Evolutionary conservation across 1,140 invertebrate species (phyloP), one percentile per base, ranked within the genome.

Genomic region (Pogonomyrmex californicus): DNA sequence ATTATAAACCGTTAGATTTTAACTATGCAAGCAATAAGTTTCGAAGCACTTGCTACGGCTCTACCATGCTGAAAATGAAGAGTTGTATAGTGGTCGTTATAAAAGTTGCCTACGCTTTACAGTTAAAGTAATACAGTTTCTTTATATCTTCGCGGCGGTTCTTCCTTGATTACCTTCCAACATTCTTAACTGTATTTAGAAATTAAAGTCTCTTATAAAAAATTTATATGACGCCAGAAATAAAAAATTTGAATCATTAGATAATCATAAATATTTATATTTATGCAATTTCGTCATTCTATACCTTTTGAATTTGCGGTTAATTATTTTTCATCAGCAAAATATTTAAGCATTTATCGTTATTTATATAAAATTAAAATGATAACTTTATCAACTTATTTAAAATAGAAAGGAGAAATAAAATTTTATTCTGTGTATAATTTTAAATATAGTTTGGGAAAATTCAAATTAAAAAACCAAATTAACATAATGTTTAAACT

Each of bases 61-160:
- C 87, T 89, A 83, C 30, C 3, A 62, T 33, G 44, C 58, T 76
- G 70, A 89, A 89, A 88, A 88, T 79, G 75, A 86, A 82, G 38
- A 89, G 49, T 62, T 76, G 65, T 30, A 23, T 23, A 58, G 17
- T 56, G 65, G 58, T 76, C 70, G 62, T 87, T 54, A 73, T 47
- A 63, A 79, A 88, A 79, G 58, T 86, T 88, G 85, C 82, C 82
- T 79, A 76, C 51, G 82, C 65, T 89, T 89, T 89, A 89, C 87
- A 89, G 88, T 89, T 89, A 89, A 89, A 89, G 86, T 88, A 90
- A 83, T 73, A 73, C 17, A 83, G 44, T 83, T 83, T 83, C 68
- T 66, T 73, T 60, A 73, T 60, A 62, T 82, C 85, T 54, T 71
- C 71, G 76, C 71, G 73, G 70, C 65, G 76, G 58, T 79, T 77